Evolutionary conservation across 2,888 invertebrate species (phyloP), one percentile per base, ranked within the genome.

Genomic region (Eremobia ochroleuca): DNA sequence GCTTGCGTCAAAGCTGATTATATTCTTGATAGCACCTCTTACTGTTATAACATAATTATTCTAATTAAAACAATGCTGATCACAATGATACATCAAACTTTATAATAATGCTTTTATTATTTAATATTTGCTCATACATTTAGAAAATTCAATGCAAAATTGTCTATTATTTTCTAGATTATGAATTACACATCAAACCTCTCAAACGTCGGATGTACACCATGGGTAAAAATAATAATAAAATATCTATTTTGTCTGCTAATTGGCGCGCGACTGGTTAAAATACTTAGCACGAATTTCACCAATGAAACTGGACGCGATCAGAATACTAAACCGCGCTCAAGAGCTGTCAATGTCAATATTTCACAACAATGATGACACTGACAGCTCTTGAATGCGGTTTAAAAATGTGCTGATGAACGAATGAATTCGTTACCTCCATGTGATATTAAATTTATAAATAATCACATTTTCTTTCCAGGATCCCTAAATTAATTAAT

Each of bases 121-220:
- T 64, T 46, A 28, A 37, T 28, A 31, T 37, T 28, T 31, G 40
- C 0, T 61, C 13, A 6, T 76, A 31, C 15, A n/a, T 62, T 62
- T 43, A 31, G n/a, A 52, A 52, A 43, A 62, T 59, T 21, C 1
- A 4, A 43, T 52, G 1, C 21, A n/a, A 40, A 52, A 15, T 76
- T 4, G 5, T 52, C 52, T 25, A 52, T 76, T 76, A 52, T 76
- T 34, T 62, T 75, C 8, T 61, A 37, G 25, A 76, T 31, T 25
- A 69, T 25, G 8, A 66, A 66, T 8, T 31, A 46, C 21, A 67
- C 28, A 28, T n/a, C n/a, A n/a, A n/a, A n/a, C n/a, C n/a, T n/a
- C n/a, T n/a, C n/a, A n/a, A n/a, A n/a, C n/a, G n/a, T n/a, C n/a
- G n/a, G n/a, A n/a, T n/a, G n/a, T n/a, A n/a, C n/a, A n/a, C n/a